Conservation (phyloP, 2,113 vertebrate species). For the Plestiodon gilberti region DNA sequence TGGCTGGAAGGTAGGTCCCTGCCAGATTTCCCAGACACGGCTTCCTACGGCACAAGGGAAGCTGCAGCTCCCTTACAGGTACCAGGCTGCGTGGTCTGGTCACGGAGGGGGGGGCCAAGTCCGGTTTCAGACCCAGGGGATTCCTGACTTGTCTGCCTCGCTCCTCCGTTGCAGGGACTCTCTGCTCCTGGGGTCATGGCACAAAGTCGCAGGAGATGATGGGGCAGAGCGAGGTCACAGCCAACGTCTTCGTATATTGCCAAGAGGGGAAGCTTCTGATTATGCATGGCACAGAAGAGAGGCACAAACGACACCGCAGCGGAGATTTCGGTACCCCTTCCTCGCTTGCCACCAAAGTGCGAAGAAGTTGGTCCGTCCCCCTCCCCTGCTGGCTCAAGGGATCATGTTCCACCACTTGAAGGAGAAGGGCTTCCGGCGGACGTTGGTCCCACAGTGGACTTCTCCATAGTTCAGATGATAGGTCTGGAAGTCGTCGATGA, state of each 20-base stretch:
- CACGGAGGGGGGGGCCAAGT: too few relatives aligned
- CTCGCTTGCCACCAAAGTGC: neutral
- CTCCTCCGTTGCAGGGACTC: too few relatives aligned
- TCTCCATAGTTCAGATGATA: conserved; percentile 83
- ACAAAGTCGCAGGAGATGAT: neutral
- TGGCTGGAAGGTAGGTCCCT: too few relatives aligned
- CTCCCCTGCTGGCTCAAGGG: conserved; percentile 61
- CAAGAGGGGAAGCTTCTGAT: neutral
- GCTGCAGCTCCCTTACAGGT: too few relatives aligned
- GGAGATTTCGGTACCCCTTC: neutral
- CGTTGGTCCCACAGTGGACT: conserved; percentile 91
- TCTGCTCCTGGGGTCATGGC: too few relatives aligned
- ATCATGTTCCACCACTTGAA: conserved; percentile 89
- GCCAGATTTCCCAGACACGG: too few relatives aligned
- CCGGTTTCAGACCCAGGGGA: too few relatives aligned
- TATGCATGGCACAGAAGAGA: neutral
- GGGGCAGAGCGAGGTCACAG: neutral
- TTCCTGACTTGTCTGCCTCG: too few relatives aligned
- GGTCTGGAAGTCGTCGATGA: conserved; percentile 83
- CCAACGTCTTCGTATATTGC: neutral
- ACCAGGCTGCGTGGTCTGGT: too few relatives aligned
- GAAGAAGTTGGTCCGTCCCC: too few relatives aligned
- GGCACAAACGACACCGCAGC: neutral
- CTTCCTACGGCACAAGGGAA: too few relatives aligned
- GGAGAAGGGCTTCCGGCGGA: conserved; percentile 78